phyloP scores from a whole-genome alignment of 2,888 invertebrate genomes.

The Osedax frankpressi region DNA sequence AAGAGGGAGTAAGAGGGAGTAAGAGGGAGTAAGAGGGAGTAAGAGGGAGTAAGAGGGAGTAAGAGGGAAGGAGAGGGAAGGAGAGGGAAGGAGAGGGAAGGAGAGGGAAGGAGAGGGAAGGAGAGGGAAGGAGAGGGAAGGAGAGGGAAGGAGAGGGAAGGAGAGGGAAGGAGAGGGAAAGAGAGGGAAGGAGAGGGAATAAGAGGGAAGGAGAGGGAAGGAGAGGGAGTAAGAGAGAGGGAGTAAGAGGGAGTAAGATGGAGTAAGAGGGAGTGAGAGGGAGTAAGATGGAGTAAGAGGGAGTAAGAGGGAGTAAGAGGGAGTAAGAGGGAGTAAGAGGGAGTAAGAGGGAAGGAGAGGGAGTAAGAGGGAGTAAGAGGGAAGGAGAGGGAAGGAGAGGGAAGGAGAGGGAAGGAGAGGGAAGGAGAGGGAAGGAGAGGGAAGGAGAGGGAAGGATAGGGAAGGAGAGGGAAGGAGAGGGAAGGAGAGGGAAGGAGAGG shows the following conservation, averaged over 20 bases:
- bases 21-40: no score
- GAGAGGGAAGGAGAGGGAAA: constrained; percentile 7
- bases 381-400: background rate
- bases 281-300: background rate
- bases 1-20: no score
- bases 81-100: background rate
- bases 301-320: no score
- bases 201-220: constrained; percentile 1
- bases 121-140: background rate
- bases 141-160: background rate
- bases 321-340: no score
- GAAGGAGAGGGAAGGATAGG: no score
- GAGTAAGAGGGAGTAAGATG: background rate
- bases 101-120: background rate
- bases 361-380: background rate
- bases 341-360: background rate
- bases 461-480: background rate
- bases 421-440: constrained; percentile 2
- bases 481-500: background rate
- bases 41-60: no score
- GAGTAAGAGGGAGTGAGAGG: background rate
- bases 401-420: background rate
- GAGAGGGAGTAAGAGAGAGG: constrained; percentile 7
- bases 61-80: background rate
- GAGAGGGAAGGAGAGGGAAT: background rate